Evolutionary conservation across 2,888 invertebrate species (phyloP), one percentile per base, ranked within the genome.

Genomic region (Microplitis manilae): DNA sequence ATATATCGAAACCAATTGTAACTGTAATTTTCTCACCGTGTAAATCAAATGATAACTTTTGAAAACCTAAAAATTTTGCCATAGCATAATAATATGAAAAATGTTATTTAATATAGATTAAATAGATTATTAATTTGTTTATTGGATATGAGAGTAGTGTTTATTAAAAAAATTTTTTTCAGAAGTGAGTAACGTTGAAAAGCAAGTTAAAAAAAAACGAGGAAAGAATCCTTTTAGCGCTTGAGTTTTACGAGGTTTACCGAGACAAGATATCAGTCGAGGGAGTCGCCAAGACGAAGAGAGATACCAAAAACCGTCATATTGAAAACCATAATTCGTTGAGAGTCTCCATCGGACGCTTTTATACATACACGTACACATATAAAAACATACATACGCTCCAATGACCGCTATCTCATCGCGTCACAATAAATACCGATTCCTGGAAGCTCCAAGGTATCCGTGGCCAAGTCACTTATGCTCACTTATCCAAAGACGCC

Each of bases 371-470:
- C 67, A 74, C 40, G 13, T 62, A 40, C 38, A 15, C 30, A 69
- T 64, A 69, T 15, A 38, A 65, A 50, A 38, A 65, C 30, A 61
- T 38, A 60, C 7, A 68, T 20, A 38, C 68, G 30, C 41, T 38
- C 40, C 86, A 85, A 85, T 85, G 86, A 85, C 84, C 85, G 85
- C 86, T 89, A 89, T 89, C 89, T 86, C 86, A 87, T 88, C 86
- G 86, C 86, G 88, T 89, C 89, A 88, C 89, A 89, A 90, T 90
- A 89, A 90, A 90, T 90, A 89, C 89, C 86, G 88, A 89, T 89
- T 89, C 89, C 84, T 87, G 89, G 89, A 90, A 89, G 88, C 67
- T 67, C 67, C 40, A 62, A 68, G 77, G 77, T 77, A 73, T 73
- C 62, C 65, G 83, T 79, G 81, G 82, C 81, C 81, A 81, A 84